Evolutionary conservation across 1,140 invertebrate species (phyloP).

Genomic region (Apocrypta bakeri): DNA sequence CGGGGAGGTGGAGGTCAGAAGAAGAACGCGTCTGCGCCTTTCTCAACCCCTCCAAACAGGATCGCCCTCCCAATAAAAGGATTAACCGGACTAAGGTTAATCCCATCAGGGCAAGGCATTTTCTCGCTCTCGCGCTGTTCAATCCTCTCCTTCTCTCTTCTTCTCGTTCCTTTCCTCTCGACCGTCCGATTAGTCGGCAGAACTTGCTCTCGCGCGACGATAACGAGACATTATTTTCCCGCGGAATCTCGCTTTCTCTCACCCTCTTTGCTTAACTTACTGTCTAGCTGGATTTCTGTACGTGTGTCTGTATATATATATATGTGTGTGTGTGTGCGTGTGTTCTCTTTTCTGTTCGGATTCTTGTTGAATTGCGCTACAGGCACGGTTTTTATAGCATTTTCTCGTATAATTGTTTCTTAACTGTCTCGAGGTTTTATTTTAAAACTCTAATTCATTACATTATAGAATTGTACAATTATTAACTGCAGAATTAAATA

Average conservation of each 20-base stretch:
- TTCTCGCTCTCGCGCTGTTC: constrained; percentile 32
- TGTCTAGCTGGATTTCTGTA: not conserved
- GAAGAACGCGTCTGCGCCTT: constrained; percentile 12
- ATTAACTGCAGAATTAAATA: no score
- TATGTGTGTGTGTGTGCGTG: not conserved
- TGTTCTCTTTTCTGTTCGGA: not conserved
- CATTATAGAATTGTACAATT: not conserved
- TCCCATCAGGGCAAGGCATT: constrained; percentile 66
- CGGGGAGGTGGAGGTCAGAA: no score
- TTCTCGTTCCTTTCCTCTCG: constrained; percentile 25
- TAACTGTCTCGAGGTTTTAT: not conserved
- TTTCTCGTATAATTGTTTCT: not conserved
- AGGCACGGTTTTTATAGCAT: not conserved
- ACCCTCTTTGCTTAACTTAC: constrained; percentile 21
- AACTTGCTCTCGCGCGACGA: constrained; percentile 52
- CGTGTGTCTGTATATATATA: not conserved
- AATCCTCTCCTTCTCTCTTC: constrained; percentile 29
- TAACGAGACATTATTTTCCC: constrained; percentile 65
- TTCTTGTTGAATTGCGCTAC: not conserved
- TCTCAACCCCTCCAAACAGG: constrained; percentile 51
- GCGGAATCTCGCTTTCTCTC: constrained; percentile 11
- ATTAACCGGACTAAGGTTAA: constrained; percentile 72
- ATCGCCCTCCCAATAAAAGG: constrained; percentile 72
- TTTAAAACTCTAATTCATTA: not conserved
- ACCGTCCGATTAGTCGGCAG: constrained; percentile 55